Evolutionary conservation across 2,888 invertebrate genomes (phyloP).

Genomic region (Lithophane leautieri): DNA sequence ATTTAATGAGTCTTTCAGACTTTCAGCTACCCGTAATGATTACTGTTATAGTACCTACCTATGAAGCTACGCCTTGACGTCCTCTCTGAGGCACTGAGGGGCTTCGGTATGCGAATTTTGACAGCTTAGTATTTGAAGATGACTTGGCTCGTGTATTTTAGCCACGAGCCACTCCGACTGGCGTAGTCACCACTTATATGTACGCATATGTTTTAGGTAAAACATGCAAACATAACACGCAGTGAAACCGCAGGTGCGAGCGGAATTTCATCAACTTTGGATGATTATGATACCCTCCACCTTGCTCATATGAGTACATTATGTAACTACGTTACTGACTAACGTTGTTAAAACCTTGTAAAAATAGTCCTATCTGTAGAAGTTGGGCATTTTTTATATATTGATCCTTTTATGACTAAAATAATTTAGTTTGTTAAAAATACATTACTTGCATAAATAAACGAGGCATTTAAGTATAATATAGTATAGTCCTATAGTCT

Average conservation of each 20-base stretch:
- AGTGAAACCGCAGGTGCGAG: constrained; percentile 63
- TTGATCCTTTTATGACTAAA: not conserved
- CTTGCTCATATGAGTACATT: constrained; percentile 27
- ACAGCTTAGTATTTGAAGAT: not conserved
- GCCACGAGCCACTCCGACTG: constrained; percentile 12
- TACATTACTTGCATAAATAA: not conserved
- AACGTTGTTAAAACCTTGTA: constrained; percentile 13
- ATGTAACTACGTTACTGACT: constrained; percentile 31
- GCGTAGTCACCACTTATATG: constrained; percentile 29
- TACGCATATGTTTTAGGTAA: constrained; percentile 47
- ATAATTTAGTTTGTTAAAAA: not conserved
- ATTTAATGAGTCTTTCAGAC: not conserved
- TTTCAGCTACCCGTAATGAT: not conserved
- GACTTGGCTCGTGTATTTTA: not conserved
- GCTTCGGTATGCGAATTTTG: not conserved
- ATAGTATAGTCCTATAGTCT: no score
- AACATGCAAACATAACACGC: constrained; percentile 65
- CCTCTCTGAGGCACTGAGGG: not conserved
- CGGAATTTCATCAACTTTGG: constrained; percentile 64
- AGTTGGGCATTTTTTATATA: not conserved
- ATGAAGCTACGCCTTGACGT: not conserved
- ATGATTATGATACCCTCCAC: constrained; percentile 54
- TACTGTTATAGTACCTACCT: not conserved
- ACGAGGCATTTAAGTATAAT: not conserved
- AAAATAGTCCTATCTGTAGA: not conserved